These are phyloP conservation scores for Phalacrocorax aristotelis DNA, from an alignment of 2,113 vertebrate genomes.

Conservation along the genomic window DNA sequence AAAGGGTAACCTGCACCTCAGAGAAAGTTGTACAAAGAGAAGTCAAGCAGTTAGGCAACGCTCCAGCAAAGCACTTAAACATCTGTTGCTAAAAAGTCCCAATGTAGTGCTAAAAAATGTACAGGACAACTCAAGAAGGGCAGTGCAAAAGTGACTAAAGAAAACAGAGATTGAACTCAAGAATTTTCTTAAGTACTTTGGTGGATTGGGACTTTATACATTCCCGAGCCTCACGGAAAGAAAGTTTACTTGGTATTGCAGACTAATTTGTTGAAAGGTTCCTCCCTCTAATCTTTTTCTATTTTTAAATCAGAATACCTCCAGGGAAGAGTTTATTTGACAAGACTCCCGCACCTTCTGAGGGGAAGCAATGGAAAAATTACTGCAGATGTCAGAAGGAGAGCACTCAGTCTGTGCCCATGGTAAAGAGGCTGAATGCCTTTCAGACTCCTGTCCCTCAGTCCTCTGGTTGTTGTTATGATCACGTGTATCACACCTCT, in stretches of 20 bases:
- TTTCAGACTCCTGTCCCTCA: background rate
- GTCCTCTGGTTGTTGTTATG: slow-evolving; percentile 61
- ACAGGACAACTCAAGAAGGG: background rate
- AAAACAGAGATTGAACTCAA: background rate
- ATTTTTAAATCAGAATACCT: slow-evolving; percentile 73
- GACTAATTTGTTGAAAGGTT: background rate
- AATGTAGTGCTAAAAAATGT: background rate
- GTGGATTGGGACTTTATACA: background rate
- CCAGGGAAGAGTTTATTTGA: slow-evolving; percentile 81
- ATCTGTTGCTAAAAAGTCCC: background rate
- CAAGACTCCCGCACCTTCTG: slow-evolving; percentile 39
- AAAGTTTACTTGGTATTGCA: background rate
- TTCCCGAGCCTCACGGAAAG: background rate
- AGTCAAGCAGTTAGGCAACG: background rate
- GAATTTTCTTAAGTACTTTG: background rate
- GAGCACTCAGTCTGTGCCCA: background rate
- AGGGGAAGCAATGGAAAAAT: slow-evolving; percentile 33
- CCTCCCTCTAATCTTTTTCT: background rate
- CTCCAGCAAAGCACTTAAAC: slow-evolving; percentile 38
- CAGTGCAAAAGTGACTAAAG: background rate
- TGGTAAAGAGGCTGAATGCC: background rate
- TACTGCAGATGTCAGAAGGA: slow-evolving; percentile 62
- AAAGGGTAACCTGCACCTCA: background rate
- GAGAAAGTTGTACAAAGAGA: background rate
- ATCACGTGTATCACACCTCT: slow-evolving; percentile 74